Evolutionary conservation across 1,140 invertebrate genomes (phyloP).

Genomic region (Drosophila pallidifrons): DNA sequence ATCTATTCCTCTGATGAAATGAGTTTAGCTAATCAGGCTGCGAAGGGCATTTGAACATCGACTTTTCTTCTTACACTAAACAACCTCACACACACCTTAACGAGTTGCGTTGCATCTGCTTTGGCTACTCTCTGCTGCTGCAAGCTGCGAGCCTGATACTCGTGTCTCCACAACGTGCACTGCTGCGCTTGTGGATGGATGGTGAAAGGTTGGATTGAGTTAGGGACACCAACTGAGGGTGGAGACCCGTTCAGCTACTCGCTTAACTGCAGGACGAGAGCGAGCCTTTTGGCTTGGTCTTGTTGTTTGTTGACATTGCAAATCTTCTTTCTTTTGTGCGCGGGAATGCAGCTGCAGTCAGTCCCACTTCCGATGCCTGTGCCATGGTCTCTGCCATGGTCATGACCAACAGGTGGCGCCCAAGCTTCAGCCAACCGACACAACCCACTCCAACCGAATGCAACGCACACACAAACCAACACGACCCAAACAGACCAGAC

Average conservation of each 20-base stretch:
- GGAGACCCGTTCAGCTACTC: not conserved
- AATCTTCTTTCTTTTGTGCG: slow-evolving; percentile 67
- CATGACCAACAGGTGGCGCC: slow-evolving; percentile 67
- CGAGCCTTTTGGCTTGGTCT: slow-evolving; percentile 53
- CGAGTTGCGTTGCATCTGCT: not conserved
- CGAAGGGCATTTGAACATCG: no score
- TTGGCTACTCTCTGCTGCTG: not conserved
- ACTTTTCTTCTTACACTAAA: no score
- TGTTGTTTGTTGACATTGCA: slow-evolving; percentile 43
- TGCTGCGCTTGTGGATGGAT: not conserved
- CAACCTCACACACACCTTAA: no score
- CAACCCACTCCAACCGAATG: not conserved
- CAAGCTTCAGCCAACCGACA: slow-evolving; percentile 37
- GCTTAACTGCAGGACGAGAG: not conserved
- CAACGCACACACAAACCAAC: slow-evolving; percentile 21
- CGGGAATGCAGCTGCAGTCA: slow-evolving; percentile 15
- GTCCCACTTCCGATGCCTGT: not conserved
- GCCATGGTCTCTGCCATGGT: not conserved
- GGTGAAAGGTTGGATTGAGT: not conserved
- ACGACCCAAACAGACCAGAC: not conserved
- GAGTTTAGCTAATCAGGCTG: no score
- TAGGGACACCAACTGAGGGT: not conserved
- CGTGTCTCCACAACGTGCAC: slow-evolving; percentile 17
- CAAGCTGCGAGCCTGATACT: slow-evolving; percentile 51
- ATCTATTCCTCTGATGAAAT: not conserved